These are phyloP conservation scores for Bhutanitis thaidina DNA, from an alignment of 2,888 invertebrate genomes.

Conservation along the genomic window DNA sequence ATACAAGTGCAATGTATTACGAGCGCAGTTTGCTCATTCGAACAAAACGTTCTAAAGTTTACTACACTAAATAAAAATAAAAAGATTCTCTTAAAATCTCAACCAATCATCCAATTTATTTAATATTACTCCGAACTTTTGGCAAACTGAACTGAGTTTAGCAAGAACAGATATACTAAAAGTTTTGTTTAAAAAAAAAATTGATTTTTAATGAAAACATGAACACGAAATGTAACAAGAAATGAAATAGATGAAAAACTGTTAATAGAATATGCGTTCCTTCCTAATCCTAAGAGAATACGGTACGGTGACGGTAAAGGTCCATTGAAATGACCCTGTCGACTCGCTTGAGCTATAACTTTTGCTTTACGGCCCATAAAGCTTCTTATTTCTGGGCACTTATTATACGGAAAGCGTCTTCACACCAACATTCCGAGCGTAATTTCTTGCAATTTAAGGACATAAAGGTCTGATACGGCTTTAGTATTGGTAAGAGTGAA, in stretches of 20 bases:
- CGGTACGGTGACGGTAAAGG: slow-evolving; percentile 33
- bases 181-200: too few relatives aligned
- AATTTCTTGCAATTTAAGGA: slow-evolving; percentile 18
- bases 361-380: slow-evolving; percentile 66
- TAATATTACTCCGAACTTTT: too few relatives aligned
- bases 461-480: slow-evolving; percentile 13
- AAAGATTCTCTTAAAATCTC: too few relatives aligned
- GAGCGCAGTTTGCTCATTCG: too few relatives aligned
- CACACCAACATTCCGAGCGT: slow-evolving; percentile 15
- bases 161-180: too few relatives aligned
- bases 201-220: too few relatives aligned
- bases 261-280: slow-evolving; percentile 5
- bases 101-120: too few relatives aligned
- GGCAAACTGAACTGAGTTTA: too few relatives aligned
- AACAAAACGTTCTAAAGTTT: too few relatives aligned
- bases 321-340: slow-evolving; percentile 45
- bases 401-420: slow-evolving; percentile 55
- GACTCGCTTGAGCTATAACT: slow-evolving; percentile 49
- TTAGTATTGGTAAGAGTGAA: slow-evolving; percentile 6
- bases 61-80: too few relatives aligned
- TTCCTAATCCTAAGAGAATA: slow-evolving; percentile 7
- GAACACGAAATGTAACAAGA: too few relatives aligned
- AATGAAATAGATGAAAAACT: slow-evolving; percentile 3
- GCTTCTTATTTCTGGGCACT: slow-evolving; percentile 58
- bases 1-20: too few relatives aligned